A percentile compares a stretch with the other conserved stretches of the same genome.
Conservation (phyloP, 2,797 vertebrate genomes). For the Macropodus opercularis region DNA sequence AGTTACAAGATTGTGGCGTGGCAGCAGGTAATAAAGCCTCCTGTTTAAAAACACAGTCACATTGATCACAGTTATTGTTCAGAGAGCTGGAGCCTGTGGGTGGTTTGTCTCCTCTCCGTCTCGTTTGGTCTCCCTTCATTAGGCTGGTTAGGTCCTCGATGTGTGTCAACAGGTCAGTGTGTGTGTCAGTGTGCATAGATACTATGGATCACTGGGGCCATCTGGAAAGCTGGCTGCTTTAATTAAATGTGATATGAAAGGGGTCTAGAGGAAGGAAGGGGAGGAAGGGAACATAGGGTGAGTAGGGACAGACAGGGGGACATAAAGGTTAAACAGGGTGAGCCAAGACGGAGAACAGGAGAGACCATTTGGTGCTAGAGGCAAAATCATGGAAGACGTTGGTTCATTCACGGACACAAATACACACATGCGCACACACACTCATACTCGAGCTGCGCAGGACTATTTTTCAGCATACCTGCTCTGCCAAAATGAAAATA, state of each 20-base stretch:
- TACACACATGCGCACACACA: constrained; percentile 3
- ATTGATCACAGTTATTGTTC: constrained; percentile 30
- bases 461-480: constrained; percentile 23
- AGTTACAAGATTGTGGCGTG: neutral
- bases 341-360: neutral
- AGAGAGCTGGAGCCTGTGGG: constrained; percentile 22
- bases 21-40: constrained; percentile 15
- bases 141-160: constrained; percentile 39
- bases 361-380: constrained; percentile 25
- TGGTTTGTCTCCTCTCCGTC: constrained; percentile 37
- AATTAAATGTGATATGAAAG: constrained; percentile 72
- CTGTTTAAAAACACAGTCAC: constrained; percentile 15
- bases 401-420: constrained; percentile 37
- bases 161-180: constrained; percentile 40
- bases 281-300: constrained; percentile 15
- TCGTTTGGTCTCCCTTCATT: constrained; percentile 55
- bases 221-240: constrained; percentile 70
- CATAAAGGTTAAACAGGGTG: constrained; percentile 15
- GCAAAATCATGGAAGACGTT: constrained; percentile 18
- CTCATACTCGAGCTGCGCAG: constrained; percentile 42
- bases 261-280: constrained; percentile 13
- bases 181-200: constrained; percentile 50
- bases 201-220: constrained; percentile 64
- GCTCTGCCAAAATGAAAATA: constrained; percentile 45
- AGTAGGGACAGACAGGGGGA: neutral